These are phyloP conservation scores for Fopius arisanus DNA, from an alignment of 1,140 invertebrate species.

Conservation along the genomic window DNA sequence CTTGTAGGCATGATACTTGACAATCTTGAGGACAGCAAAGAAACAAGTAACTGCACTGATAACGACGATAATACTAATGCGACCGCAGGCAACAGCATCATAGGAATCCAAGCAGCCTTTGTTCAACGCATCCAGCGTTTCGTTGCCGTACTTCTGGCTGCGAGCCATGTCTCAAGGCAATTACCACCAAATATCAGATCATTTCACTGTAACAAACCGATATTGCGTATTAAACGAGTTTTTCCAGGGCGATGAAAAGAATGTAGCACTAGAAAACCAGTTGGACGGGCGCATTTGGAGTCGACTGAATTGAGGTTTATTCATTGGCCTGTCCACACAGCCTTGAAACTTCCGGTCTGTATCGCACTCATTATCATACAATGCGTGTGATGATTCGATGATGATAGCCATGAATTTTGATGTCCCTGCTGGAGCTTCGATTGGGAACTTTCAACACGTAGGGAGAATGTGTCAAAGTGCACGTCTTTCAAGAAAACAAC, in stretches of 20 bases:
- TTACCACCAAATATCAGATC: neutral
- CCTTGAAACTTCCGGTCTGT: neutral
- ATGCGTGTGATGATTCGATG: neutral
- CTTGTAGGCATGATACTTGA: slow-evolving; percentile 61
- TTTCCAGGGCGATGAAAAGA: neutral
- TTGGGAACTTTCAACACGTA: slow-evolving; percentile 29
- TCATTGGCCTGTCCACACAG: neutral
- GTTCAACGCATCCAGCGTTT: slow-evolving; percentile 60
- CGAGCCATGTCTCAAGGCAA: slow-evolving; percentile 36
- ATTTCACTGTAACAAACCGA: neutral
- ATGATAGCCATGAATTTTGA: neutral
- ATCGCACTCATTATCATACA: neutral
- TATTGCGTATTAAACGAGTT: neutral
- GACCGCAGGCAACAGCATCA: slow-evolving; percentile 63
- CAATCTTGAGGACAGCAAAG: slow-evolving; percentile 61
- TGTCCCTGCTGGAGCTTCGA: neutral
- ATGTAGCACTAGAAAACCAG: neutral
- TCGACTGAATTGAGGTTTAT: neutral
- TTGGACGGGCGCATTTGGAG: neutral
- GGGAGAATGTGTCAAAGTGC: slow-evolving; percentile 26
- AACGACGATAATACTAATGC: slow-evolving; percentile 62
- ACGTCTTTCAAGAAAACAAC: slow-evolving; percentile 22
- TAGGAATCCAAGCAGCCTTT: slow-evolving; percentile 63
- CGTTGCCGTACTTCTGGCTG: slow-evolving; percentile 52
- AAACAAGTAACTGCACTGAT: slow-evolving; percentile 61